Percentiles rank a stretch among this genome's conserved stretches.
phyloP scores from a whole-genome alignment of 23 tunicate species.

The Styela clava region DNA sequence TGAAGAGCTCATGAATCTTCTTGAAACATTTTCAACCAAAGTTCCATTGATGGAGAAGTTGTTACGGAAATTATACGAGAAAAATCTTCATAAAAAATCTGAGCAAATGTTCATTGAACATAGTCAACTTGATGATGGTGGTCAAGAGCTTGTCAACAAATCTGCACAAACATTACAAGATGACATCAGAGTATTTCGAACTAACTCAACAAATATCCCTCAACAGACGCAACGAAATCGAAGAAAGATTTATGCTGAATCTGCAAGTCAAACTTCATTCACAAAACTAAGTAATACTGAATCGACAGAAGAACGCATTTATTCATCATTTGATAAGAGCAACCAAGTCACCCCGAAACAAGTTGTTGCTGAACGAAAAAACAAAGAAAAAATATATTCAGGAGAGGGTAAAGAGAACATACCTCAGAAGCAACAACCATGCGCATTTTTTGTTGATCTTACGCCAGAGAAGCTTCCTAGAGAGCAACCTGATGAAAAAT shows the following conservation, averaged over 20 bases:
- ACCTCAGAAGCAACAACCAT: background rate
- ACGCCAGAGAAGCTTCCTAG: background rate
- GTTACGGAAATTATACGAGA: conserved; percentile 15
- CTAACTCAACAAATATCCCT: background rate
- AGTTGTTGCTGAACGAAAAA: background rate
- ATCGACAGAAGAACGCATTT: background rate
- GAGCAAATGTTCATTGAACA: background rate
- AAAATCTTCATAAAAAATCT: background rate
- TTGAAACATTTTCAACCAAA: background rate
- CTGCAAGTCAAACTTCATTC: conserved; percentile 12
- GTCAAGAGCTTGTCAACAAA: background rate
- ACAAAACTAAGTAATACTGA: background rate
- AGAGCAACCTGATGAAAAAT: background rate
- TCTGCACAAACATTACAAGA: background rate
- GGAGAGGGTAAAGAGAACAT: background rate
- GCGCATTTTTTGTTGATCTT: conserved; percentile 25
- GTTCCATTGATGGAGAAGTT: conserved; percentile 21
- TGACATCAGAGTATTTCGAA: background rate
- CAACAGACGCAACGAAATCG: background rate
- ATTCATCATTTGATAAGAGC: too few relatives aligned
- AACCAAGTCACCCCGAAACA: background rate
- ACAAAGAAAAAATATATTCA: background rate
- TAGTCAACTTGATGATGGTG: background rate
- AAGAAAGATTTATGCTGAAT: background rate
- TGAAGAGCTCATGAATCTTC: conserved; percentile 13